phyloP scores from a whole-genome alignment of 2,113 vertebrate genomes.

The Oxygymnocypris stewartii region DNA sequence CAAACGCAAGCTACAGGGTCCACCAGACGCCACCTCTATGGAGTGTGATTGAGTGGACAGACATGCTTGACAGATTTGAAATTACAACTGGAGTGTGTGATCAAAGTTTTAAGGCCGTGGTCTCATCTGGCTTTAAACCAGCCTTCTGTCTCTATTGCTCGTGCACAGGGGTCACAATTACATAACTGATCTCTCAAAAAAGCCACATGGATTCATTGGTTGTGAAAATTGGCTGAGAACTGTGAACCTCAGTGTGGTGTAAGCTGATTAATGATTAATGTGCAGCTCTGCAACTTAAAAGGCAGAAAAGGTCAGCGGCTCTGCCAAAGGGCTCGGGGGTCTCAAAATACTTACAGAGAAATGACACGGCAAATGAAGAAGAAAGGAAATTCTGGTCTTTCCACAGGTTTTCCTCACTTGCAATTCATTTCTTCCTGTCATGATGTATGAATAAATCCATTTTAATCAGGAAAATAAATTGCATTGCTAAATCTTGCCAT shows the following conservation, averaged over 20 bases:
- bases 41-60: conserved; percentile 29
- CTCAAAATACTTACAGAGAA: conserved; percentile 40
- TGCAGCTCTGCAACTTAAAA: conserved; percentile 27
- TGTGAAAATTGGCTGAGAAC: conserved; percentile 33
- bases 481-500: not conserved
- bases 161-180: conserved; percentile 18
- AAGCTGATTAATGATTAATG: conserved; percentile 57
- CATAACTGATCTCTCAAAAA: conserved; percentile 29
- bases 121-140: not conserved
- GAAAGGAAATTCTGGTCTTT: not conserved
- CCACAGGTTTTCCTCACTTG: not conserved
- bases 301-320: conserved; percentile 52
- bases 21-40: not conserved
- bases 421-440: not conserved
- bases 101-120: not conserved
- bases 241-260: conserved; percentile 10
- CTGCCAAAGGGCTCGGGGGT: conserved; percentile 20
- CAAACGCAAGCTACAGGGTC: not conserved
- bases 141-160: conserved; percentile 11
- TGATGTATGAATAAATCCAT: not conserved
- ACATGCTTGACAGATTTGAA: conserved; percentile 28
- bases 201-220: conserved; percentile 29
- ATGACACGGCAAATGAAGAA: conserved; percentile 45
- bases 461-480: not conserved
- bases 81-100: conserved; percentile 33